phyloP scores from a whole-genome alignment of 2,113 vertebrate genomes.

The Carettochelys insculpta region DNA sequence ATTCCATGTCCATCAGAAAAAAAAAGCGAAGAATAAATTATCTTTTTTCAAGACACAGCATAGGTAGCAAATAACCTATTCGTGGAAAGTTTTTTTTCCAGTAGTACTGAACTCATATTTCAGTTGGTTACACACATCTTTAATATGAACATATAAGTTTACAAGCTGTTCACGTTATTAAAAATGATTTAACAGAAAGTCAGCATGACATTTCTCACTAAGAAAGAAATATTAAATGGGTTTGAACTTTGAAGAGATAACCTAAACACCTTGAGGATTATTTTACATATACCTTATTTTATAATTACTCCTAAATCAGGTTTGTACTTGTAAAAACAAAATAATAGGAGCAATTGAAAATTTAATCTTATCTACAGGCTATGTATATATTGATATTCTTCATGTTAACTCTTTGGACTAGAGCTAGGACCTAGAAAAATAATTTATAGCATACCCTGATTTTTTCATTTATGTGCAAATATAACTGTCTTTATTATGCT shows the following conservation, averaged over 20 bases:
- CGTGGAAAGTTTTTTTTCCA: not conserved
- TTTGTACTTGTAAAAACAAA: not conserved
- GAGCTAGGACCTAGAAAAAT: not conserved
- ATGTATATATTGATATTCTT: not conserved
- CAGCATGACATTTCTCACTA: not conserved
- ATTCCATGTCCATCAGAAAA: conserved; percentile 56
- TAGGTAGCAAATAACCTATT: conserved; percentile 8
- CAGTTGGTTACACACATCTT: not conserved
- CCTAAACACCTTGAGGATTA: not conserved
- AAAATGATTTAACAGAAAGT: not conserved
- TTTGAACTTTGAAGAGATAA: not conserved
- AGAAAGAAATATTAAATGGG: not conserved
- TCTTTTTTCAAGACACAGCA: not conserved
- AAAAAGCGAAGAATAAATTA: not conserved
- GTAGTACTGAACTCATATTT: not conserved
- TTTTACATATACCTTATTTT: not conserved
- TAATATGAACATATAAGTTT: not conserved
- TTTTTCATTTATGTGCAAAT: not conserved
- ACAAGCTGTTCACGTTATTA: not conserved
- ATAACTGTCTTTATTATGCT: not conserved
- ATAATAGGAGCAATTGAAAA: not conserved
- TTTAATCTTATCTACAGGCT: not conserved
- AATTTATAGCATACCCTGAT: not conserved
- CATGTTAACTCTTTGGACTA: not conserved
- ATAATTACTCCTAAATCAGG: not conserved